phyloP scores from a whole-genome alignment of 2,888 invertebrate genomes.

The Mesorhabditis belari region DNA sequence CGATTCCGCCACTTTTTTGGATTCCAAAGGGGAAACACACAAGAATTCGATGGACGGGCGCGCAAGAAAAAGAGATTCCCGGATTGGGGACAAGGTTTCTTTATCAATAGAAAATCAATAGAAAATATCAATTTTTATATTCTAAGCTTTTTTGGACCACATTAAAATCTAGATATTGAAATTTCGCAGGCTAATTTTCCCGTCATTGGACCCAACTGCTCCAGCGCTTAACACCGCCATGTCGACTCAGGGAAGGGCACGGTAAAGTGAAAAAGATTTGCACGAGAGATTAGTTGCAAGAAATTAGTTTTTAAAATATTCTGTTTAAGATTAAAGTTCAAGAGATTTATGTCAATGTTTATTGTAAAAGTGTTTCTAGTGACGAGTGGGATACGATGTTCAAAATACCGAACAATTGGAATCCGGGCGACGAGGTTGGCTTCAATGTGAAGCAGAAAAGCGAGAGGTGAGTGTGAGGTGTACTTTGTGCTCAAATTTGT shows the following conservation, averaged over 20 bases:
- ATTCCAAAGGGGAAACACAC: slow-evolving; percentile 42
- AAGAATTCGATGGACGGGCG: slow-evolving; percentile 43
- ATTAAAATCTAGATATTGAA: background rate
- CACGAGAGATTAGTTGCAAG: no score
- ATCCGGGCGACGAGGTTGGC: slow-evolving; percentile 39
- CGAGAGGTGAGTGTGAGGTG: slow-evolving; percentile 14
- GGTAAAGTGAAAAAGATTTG: slow-evolving; percentile 5
- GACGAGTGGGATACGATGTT: slow-evolving; percentile 46
- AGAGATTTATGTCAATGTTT: background rate
- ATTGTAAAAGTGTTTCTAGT: slow-evolving; percentile 6
- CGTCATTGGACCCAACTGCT: slow-evolving; percentile 41
- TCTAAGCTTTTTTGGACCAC: background rate
- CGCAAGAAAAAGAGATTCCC: slow-evolving; percentile 40
- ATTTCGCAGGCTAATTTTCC: slow-evolving; percentile 25
- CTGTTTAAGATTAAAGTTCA: no score
- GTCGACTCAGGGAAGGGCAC: slow-evolving; percentile 41
- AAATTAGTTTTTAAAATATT: no score
- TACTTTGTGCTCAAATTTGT: no score
- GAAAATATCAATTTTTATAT: background rate
- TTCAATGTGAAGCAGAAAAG: slow-evolving; percentile 33
- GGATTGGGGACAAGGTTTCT: slow-evolving; percentile 17
- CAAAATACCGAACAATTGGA: slow-evolving; percentile 45
- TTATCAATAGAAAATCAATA: no score
- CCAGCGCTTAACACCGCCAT: slow-evolving; percentile 41
- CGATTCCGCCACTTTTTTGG: slow-evolving; percentile 36